A percentile compares a stretch with the other conserved stretches of the same genome.
Evolutionary conservation across 2,888 invertebrate species (phyloP).

Genomic region (Nomada fabriciana): DNA sequence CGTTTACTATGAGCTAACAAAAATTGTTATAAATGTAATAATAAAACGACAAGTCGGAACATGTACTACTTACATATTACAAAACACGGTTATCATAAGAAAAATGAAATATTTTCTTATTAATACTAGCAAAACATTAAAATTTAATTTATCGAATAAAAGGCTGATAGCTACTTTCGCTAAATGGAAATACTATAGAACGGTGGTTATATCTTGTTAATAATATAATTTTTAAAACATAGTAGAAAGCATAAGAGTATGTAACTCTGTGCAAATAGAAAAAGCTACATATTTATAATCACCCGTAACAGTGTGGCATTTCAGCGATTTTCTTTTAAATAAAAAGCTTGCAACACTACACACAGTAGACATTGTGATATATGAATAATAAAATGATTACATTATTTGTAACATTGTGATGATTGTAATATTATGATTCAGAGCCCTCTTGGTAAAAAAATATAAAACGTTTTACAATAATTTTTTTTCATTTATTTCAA

Average conservation of each 20-base stretch:
- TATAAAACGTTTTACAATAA: slow-evolving; percentile 61
- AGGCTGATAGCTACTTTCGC: slow-evolving; percentile 63
- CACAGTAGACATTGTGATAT: slow-evolving; percentile 73
- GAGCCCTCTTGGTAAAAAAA: slow-evolving; percentile 58
- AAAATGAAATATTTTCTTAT: slow-evolving; percentile 68
- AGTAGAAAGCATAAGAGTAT: slow-evolving; percentile 17
- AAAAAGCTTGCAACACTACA: slow-evolving; percentile 66
- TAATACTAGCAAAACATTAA: slow-evolving; percentile 50
- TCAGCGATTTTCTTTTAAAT: slow-evolving; percentile 46
- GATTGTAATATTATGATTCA: slow-evolving; percentile 67
- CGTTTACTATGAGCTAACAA: neutral
- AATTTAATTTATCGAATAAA: slow-evolving; percentile 64
- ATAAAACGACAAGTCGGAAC: slow-evolving; percentile 12
- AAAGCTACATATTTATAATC: slow-evolving; percentile 37
- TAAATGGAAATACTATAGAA: slow-evolving; percentile 49
- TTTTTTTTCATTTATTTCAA: slow-evolving; percentile 23
- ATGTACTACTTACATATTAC: slow-evolving; percentile 35
- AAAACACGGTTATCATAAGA: slow-evolving; percentile 41
- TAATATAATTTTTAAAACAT: slow-evolving; percentile 42
- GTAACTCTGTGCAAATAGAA: neutral
- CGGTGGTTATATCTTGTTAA: slow-evolving; percentile 42
- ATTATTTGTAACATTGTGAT: slow-evolving; percentile 70
- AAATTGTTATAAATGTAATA: slow-evolving; percentile 41
- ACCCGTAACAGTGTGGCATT: slow-evolving; percentile 42
- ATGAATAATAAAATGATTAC: slow-evolving; percentile 63